phyloP scores from a whole-genome alignment of 2,113 vertebrate species.

The Falcunculus frontatus region DNA sequence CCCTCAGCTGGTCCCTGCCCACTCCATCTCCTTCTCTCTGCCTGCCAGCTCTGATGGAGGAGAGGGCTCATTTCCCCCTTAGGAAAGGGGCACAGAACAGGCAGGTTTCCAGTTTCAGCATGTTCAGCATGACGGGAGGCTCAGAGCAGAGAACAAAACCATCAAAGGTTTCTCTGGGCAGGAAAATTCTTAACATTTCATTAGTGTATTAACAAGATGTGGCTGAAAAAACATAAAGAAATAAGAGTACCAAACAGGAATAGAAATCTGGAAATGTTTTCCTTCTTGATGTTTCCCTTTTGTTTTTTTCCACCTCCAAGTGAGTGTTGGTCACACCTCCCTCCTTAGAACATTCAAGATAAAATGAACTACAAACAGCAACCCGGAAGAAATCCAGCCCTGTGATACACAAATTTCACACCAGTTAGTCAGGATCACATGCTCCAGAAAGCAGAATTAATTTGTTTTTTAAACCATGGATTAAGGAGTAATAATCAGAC shows the following conservation, averaged over 20 bases:
- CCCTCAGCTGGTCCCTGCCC: not conserved
- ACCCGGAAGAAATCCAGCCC: not conserved
- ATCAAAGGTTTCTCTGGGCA: not conserved
- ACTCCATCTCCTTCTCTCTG: not conserved
- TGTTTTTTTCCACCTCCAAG: not conserved
- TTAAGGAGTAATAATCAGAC: not conserved
- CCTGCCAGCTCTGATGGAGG: not conserved
- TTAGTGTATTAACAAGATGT: not conserved
- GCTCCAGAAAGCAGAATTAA: constrained; percentile 7
- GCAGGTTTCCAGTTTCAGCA: not conserved
- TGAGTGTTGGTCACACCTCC: not conserved
- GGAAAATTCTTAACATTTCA: not conserved
- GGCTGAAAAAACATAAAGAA: not conserved
- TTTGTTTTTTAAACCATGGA: not conserved
- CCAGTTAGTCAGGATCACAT: not conserved
- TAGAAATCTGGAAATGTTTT: not conserved
- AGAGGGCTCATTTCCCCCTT: not conserved
- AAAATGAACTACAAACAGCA: not conserved
- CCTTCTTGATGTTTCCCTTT: not conserved
- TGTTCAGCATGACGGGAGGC: not conserved
- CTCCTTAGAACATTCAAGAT: not conserved
- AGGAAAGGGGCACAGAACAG: not conserved
- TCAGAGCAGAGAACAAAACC: not conserved
- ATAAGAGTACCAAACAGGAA: not conserved
- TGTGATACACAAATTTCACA: not conserved